phyloP scores from a whole-genome alignment of 2,888 invertebrate species.

The Phaedon cochleariae region DNA sequence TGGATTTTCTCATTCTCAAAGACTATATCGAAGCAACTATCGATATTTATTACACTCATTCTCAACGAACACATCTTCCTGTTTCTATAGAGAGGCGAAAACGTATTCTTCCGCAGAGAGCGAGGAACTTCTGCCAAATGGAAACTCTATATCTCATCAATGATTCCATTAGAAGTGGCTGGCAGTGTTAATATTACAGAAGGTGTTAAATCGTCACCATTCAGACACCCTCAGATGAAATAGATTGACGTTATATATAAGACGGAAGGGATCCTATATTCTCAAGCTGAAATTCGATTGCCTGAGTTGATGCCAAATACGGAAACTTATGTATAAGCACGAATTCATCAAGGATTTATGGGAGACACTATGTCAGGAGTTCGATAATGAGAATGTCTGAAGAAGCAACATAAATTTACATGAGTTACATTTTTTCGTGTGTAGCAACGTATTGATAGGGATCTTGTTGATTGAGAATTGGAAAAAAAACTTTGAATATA shows the following conservation, averaged over 20 bases:
- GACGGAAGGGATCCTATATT: constrained; percentile 39
- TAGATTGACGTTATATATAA: constrained; percentile 40
- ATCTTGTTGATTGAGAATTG: too few relatives aligned
- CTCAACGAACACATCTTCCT: constrained; percentile 1
- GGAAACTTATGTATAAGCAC: constrained; percentile 53
- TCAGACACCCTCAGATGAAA: constrained; percentile 42
- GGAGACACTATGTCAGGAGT: constrained; percentile 49
- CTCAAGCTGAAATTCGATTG: constrained; percentile 38
- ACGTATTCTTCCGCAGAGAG: constrained; percentile 36
- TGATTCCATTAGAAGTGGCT: constrained; percentile 39
- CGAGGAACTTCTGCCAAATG: constrained; percentile 36
- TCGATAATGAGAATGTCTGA: constrained; percentile 39
- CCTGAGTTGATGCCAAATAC: constrained; percentile 51
- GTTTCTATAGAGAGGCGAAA: constrained; percentile 31
- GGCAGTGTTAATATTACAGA: constrained; percentile 46
- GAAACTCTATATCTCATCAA: constrained; percentile 35
- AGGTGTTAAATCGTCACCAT: constrained; percentile 49
- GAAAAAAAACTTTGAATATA: too few relatives aligned
- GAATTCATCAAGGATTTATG: constrained; percentile 52
- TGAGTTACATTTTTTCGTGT: neutral
- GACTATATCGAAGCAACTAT: neutral
- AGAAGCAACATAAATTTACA: constrained; percentile 34
- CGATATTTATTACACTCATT: neutral
- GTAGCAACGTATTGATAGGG: neutral
- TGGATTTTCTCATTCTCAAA: too few relatives aligned